A percentile compares a stretch with the other conserved stretches of the same genome.
Conservation (phyloP, 2,888 invertebrate species). For the Pterobdella sp. region DNA sequence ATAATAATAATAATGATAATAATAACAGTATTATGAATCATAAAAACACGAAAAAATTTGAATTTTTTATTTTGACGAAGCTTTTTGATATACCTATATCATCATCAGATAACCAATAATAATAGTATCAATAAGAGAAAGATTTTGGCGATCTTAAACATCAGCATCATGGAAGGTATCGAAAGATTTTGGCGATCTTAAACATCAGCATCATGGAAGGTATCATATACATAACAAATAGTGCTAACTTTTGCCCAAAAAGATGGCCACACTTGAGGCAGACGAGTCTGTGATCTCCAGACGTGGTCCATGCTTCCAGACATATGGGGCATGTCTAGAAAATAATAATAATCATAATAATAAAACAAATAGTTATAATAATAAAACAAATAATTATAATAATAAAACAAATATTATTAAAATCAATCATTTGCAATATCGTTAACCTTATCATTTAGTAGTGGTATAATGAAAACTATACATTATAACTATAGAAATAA, state of each 20-base stretch:
- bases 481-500: too few species aligned
- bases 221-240: too few species aligned
- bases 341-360: background rate
- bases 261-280: slow-evolving; percentile 84
- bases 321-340: slow-evolving; percentile 70
- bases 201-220: slow-evolving; percentile 9
- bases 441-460: background rate
- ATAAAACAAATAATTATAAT: background rate
- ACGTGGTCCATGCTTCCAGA: slow-evolving; percentile 75
- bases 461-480: too few species aligned
- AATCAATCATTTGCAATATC: background rate
- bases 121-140: background rate
- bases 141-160: background rate
- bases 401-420: background rate
- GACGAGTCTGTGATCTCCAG: slow-evolving; percentile 76
- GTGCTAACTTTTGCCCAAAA: slow-evolving; percentile 61
- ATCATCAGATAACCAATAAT: background rate
- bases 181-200: background rate
- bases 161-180: background rate
- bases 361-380: background rate
- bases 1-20: background rate
- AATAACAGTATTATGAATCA: background rate
- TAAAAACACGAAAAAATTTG: too few species aligned
- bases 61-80: too few species aligned
- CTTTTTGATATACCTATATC: background rate